phyloP scores from a whole-genome alignment of 2,888 invertebrate genomes.

The Cylindroiulus punctatus region DNA sequence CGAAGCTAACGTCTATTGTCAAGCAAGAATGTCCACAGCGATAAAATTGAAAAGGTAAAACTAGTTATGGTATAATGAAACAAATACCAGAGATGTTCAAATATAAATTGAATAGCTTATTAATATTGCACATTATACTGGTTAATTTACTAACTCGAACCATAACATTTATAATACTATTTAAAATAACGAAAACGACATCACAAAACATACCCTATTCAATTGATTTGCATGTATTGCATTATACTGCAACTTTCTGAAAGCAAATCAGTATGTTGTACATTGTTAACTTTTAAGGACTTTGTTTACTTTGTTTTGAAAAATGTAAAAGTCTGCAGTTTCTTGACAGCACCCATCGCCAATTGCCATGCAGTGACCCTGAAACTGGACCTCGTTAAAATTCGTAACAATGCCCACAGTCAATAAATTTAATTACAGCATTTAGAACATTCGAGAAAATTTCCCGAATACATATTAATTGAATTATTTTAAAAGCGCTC shows the following conservation, averaged over 20 bases:
- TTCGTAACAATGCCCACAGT: background rate
- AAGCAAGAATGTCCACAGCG: background rate
- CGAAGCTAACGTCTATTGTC: background rate
- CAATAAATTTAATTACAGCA: background rate
- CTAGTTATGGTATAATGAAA: too few species aligned
- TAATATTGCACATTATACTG: too few species aligned
- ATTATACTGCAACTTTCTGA: too few species aligned
- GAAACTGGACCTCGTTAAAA: background rate
- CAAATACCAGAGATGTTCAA: too few species aligned
- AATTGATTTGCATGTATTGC: too few species aligned
- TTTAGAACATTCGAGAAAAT: background rate
- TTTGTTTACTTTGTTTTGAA: background rate
- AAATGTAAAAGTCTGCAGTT: background rate
- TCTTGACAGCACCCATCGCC: background rate
- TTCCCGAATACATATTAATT: conserved; percentile 20
- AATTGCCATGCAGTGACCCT: background rate
- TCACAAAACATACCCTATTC: too few species aligned
- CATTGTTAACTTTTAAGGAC: too few species aligned
- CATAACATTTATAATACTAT: too few species aligned
- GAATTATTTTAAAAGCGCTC: background rate
- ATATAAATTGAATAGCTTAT: too few species aligned
- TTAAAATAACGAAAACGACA: too few species aligned
- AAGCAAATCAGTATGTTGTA: too few species aligned
- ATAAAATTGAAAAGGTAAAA: background rate
- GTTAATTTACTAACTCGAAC: too few species aligned